phyloP scores from a whole-genome alignment of 2,113 vertebrate species.

The Lagenorhynchus albirostris region DNA sequence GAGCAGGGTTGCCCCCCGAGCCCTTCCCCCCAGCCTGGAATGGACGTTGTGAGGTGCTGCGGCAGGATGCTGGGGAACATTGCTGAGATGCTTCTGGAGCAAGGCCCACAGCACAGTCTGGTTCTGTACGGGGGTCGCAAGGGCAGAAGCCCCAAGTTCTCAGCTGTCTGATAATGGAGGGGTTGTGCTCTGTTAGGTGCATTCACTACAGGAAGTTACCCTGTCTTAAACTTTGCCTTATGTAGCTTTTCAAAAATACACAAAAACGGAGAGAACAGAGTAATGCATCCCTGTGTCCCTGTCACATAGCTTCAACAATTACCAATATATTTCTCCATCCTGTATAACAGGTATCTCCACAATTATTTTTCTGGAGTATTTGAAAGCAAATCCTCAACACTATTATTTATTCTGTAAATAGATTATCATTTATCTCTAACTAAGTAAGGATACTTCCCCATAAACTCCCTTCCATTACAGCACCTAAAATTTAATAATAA shows the following conservation, averaged over 20 bases:
- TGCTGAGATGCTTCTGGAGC: neutral
- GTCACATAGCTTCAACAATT: neutral
- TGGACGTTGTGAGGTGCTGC: accelerated
- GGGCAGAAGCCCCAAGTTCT: neutral
- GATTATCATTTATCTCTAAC: neutral
- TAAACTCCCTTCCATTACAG: neutral
- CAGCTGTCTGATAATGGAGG: neutral
- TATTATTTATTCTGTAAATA: neutral
- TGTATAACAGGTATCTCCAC: neutral
- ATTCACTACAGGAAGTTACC: neutral
- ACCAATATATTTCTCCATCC: neutral
- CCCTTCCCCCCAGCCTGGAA: no score
- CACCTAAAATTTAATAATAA: neutral
- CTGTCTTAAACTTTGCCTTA: neutral
- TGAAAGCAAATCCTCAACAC: neutral
- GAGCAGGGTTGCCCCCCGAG: neutral
- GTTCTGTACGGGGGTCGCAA: accelerated
- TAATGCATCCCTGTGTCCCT: neutral
- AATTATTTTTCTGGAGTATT: neutral
- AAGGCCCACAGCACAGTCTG: no score
- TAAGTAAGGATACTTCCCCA: neutral
- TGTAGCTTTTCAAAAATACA: neutral
- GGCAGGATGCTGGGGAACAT: accelerated
- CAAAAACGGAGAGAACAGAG: neutral
- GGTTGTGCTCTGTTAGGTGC: neutral